Evolutionary conservation across 2,888 invertebrate species (phyloP), one percentile per base, ranked within the genome.

Genomic region (Andrena bucephala): DNA sequence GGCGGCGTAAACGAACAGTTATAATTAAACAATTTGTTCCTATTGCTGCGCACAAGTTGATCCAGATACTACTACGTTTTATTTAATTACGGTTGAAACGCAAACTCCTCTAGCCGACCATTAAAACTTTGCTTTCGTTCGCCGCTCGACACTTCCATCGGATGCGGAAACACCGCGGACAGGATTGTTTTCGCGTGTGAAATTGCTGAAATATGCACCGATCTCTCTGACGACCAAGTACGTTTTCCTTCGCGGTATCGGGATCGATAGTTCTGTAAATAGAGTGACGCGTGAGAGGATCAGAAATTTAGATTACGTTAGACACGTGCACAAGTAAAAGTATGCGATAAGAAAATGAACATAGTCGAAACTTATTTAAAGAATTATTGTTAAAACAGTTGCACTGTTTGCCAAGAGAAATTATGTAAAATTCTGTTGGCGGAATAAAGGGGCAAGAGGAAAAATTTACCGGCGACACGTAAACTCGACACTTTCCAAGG

Each of bases 1-100:
- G 33, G 20, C 42, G 24, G 20, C 72, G 71, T 74, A 63, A 67
- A 73, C 83, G 77, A 69, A 67, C 74, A 62, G 76, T 73, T 82
- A 73, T 83, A 77, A 81, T 83, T 77, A 83, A 83, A 77, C 78
- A 84, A 84, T 84, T 84, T 78, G 83, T 83, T 68, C 60, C 54
- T 65, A 68, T 84, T 72, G 63, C 77, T 29, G 65, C 16, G 65
- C 36, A 54, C 63, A 72, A 73, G 68, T 78, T 60, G 77, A 78
- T 78, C 71, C 69, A 24, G 69, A 78, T 65, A 75, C 57, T 60
- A 75, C 57, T 16, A 54, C 42, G 78, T 77, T 73, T 77, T 70
- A 83, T 83, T 83, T 77, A 77, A 83, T 83, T 83, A 76, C 69
- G 69, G 20, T 48, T 27, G 76, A 33, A 60, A 67, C 69, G 67